Conservation (phyloP, 2,797 vertebrate genomes). For the Bufotes viridis region DNA sequence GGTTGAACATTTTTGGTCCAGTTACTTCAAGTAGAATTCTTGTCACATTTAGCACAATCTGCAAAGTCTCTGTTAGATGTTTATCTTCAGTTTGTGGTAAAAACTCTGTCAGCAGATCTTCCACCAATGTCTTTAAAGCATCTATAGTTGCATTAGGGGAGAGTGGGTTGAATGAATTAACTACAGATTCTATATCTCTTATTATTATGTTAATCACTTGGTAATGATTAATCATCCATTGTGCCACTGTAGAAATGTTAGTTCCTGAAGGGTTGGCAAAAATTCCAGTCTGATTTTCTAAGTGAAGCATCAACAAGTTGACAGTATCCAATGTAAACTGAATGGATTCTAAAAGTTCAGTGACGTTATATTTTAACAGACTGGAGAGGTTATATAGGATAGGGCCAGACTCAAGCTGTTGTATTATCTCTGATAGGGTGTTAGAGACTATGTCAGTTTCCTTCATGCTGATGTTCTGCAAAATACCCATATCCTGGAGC, state of each 20-base stretch:
- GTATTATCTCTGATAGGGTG: constrained; percentile 12
- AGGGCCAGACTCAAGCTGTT: background rate
- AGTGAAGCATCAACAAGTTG: constrained; percentile 39
- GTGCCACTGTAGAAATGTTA: background rate
- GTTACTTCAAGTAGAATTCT: background rate
- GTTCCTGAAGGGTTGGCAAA: background rate
- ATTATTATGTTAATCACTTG: constrained; percentile 12
- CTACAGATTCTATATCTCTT: background rate
- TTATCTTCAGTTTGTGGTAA: constrained; percentile 8
- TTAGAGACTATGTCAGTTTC: background rate
- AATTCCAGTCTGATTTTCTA: background rate
- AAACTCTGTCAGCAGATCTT: constrained; percentile 14
- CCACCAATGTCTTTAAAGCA: background rate
- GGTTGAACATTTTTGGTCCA: background rate
- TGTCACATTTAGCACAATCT: constrained; percentile 34
- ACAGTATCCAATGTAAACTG: constrained; percentile 18
- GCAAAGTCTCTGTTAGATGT: background rate
- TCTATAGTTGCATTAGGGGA: background rate
- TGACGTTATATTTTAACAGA: constrained; percentile 37
- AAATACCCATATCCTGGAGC: constrained; percentile 13
- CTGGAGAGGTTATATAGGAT: background rate
- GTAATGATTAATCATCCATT: constrained; percentile 40
- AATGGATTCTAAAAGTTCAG: constrained; percentile 24
- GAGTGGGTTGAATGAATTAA: background rate
- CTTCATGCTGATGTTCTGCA: constrained; percentile 7